Base-by-base conservation (phyloP, 2,113 vertebrate genomes). In the Sorex araneus region DNA sequence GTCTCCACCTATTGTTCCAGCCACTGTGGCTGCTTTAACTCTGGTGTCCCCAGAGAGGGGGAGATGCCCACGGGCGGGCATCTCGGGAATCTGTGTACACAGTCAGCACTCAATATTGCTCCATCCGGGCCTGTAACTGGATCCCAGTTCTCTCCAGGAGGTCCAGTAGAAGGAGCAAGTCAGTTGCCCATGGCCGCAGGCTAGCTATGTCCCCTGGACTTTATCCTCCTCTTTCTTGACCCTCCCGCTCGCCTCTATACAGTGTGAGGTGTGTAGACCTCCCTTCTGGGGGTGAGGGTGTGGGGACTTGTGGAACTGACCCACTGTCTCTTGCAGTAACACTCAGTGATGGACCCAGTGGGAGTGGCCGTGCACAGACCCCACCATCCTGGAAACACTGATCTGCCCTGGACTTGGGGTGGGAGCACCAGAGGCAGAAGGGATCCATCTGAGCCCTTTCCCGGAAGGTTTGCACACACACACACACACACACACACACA, bases 51-150 rank as follows among this genome's bases (percentile, higher is more conserved):
- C 27, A 4, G 70, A 63, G 5, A 27, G 27, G 34, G 2, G 30
- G 27, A 66, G 64, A 30, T 27, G 11, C 63, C n/a, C 0, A 0
- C 1, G 0, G 3, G 25, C 32, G 12, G 28, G 19, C 60, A n/a
- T n/a, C 67, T 74, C 16, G 13, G 25, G 34, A 18, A 70, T 28
- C 76, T 63, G 4, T 16, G 45, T 67, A 77, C 67, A 36, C 32
- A 3, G 60, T 18, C 90, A 30, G 54, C 8, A 21, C 27, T 85
- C 75, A 21, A 1, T 36, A 25, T 36, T 8, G 54, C 71, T 71
- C n/a, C 23, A 75, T 15, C 50, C 79, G 4, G 19, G 78, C 21
- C 23, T 34, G 32, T 43, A 77, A 30, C 47, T 1, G 13, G 64
- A 88, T 18, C 25, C 28, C 28, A 64, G 1, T 21, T 13, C 43